Evolutionary conservation across 1,140 invertebrate species (phyloP), one percentile per base, ranked within the genome.

Genomic region (Drosophila lacteicornis): DNA sequence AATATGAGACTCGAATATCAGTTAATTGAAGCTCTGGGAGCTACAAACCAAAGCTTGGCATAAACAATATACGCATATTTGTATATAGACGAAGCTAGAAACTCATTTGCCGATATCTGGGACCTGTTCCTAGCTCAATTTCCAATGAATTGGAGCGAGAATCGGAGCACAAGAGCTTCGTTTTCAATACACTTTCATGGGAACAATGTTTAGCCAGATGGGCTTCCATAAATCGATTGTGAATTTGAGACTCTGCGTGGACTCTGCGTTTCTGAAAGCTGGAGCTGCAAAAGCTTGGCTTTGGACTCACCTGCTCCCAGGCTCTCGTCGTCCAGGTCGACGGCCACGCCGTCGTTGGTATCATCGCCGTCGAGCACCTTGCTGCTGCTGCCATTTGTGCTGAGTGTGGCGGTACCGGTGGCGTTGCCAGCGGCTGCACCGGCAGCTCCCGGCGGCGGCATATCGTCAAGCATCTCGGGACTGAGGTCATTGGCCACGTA

Each of bases 401-500:
- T 82, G 53, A 68, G 61, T 36, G 66, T 40, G 22, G 61, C 73
- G 33, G 61, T 40, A 4, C 74, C 55, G 7, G 53, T 42, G 36
- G 27, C 66, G 3, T 50, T 43, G 17, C 40, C 43, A n/a, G 49
- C 51, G 19, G 66, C 62, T 12, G 57, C 67, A 19, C 61, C 67
- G 46, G 71, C 74, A 25, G 71, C 74, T 33, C 82, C 86, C n/a
- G 66, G 85, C 50, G 82, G 53, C 75, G 96, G 97, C 93, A 97
- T 96, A 74, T 95, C 95, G 70, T 97, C 96, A 19, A 98, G 93
- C 61, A 98, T 93, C 85, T 97, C 95, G 33, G 97, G 97, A 92
- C 97, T 96, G 76, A 97, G 91, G 78, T 98, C 97, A 45, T 96
- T 95, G 50, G 97, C 95, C 36, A 98, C 95, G 91, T 96, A 97